Evolutionary conservation across 2,113 vertebrate species (phyloP).

Genomic region (Bucco capensis): DNA sequence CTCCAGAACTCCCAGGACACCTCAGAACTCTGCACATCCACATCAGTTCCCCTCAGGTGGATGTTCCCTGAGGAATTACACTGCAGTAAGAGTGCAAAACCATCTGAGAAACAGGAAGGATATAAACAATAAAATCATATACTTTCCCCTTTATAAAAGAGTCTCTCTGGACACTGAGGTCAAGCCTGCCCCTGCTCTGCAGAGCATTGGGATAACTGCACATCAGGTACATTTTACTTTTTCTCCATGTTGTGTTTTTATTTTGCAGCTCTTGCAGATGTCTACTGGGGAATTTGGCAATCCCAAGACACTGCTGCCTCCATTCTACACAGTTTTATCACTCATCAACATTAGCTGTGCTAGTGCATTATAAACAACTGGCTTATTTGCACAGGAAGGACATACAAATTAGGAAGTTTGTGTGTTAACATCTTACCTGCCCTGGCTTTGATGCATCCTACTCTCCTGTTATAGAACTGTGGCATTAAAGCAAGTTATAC

Average conservation of each 20-base stretch:
- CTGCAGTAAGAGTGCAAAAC: neutral
- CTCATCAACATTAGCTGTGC: neutral
- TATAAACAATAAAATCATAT: neutral
- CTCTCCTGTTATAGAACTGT: neutral
- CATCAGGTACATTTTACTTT: neutral
- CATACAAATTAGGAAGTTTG: neutral
- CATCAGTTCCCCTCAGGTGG: neutral
- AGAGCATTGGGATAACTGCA: neutral
- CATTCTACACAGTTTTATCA: neutral
- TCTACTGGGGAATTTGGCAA: neutral
- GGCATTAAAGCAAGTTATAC: neutral
- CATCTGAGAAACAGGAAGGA: neutral
- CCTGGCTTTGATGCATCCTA: neutral
- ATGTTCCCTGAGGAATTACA: neutral
- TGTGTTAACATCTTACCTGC: neutral
- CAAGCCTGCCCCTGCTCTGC: neutral
- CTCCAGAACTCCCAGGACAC: neutral
- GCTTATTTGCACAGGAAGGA: neutral
- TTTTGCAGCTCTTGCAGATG: neutral
- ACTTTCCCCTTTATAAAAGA: neutral
- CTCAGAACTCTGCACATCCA: neutral
- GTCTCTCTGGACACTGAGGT: neutral
- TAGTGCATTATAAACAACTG: neutral
- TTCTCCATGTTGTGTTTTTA: neutral
- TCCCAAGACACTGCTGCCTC: neutral